Percentiles rank a stretch among this genome's conserved stretches.
Conservation (phyloP, 2,113 vertebrate genomes). For the Caranx ignobilis region DNA sequence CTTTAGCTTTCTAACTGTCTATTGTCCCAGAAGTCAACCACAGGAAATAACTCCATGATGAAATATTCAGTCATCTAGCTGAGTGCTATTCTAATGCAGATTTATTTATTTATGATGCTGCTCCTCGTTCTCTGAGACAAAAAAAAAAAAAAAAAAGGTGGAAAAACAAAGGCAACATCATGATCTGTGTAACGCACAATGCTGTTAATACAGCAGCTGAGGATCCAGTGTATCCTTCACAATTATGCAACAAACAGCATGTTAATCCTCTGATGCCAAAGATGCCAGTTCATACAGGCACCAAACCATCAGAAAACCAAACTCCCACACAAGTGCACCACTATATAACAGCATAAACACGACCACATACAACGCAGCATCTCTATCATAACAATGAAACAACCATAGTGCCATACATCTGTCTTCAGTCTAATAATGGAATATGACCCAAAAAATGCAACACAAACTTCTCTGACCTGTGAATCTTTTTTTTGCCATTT, state of each 20-base stretch:
- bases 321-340: neutral
- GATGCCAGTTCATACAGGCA: neutral
- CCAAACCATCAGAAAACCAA: neutral
- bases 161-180: conserved; percentile 46
- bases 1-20: conserved; percentile 36
- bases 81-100: conserved; percentile 72
- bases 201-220: conserved; percentile 9
- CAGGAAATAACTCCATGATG: conserved; percentile 64
- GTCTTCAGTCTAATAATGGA: neutral
- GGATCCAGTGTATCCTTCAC: neutral
- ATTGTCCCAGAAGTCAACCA: conserved; percentile 44
- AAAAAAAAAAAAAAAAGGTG: conserved; percentile 8
- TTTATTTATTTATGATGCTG: conserved; percentile 74
- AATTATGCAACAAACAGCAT: conserved; percentile 8
- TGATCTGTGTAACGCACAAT: conserved; percentile 15
- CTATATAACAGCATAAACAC: neutral
- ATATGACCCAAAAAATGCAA: conserved; percentile 20
- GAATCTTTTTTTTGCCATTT: conserved; percentile 57
- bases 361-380: neutral
- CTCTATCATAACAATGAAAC: neutral
- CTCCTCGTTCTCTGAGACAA: conserved; percentile 49
- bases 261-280: neutral
- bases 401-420: neutral
- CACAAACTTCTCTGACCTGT: conserved; percentile 14
- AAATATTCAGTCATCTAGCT: conserved; percentile 72